phyloP scores from a whole-genome alignment of 1,140 invertebrate genomes.

The Zaprionus lachaisei region DNA sequence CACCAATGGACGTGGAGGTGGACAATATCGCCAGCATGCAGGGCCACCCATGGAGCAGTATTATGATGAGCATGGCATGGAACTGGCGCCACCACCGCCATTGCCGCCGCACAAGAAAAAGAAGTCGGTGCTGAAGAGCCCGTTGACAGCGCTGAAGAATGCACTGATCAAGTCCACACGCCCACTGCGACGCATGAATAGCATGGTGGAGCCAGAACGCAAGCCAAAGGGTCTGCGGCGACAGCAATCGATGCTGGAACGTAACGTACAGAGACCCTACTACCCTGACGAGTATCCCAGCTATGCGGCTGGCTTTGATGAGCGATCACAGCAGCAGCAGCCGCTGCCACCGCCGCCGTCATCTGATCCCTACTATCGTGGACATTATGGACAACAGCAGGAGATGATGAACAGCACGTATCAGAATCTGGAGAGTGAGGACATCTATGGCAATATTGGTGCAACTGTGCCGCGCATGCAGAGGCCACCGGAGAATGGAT shows the following conservation, averaged over 20 bases:
- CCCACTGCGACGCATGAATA: constrained; percentile 78
- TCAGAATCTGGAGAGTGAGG: constrained; percentile 80
- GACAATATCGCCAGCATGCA: constrained; percentile 15
- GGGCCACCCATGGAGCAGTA: constrained; percentile 56
- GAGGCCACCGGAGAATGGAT: constrained; percentile 56
- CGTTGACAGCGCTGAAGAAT: constrained; percentile 78
- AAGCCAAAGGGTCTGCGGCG: constrained; percentile 73
- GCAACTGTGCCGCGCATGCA: constrained; percentile 56
- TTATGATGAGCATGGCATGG: constrained; percentile 69
- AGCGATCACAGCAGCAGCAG: constrained; percentile 46
- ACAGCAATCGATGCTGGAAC: constrained; percentile 83
- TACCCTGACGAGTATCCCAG: constrained; percentile 82
- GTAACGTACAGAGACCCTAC: constrained; percentile 72
- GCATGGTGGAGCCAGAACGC: constrained; percentile 80
- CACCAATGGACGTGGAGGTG: constrained; percentile 23
- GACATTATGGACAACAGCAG: constrained; percentile 61
- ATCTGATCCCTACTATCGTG: constrained; percentile 60
- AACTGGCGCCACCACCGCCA: constrained; percentile 57
- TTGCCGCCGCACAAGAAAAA: constrained; percentile 78
- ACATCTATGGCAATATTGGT: constrained; percentile 79
- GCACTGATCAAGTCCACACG: constrained; percentile 78
- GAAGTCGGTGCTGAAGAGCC: constrained; percentile 80
- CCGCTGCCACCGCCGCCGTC: constrained; percentile 31
- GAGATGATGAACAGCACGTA: constrained; percentile 81
- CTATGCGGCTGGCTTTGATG: constrained; percentile 71